These are phyloP conservation scores for Astreopora myriophthalma DNA, from an alignment of 64 coral and sea anemone genomes.

Conservation along the genomic window DNA sequence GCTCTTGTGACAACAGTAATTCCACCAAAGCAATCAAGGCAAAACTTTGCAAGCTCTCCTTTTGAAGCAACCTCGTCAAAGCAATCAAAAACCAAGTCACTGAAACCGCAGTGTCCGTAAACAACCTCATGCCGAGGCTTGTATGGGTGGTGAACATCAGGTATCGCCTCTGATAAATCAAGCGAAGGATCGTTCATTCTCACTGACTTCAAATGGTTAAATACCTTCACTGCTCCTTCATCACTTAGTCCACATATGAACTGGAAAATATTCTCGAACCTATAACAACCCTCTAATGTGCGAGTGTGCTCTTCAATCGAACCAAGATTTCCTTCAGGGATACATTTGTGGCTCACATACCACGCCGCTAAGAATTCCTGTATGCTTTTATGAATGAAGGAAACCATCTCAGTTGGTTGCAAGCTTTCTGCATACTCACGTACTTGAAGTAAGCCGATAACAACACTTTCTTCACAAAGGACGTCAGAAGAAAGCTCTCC, in stretches of 20 bases:
- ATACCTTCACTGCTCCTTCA: background rate
- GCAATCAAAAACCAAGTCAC: background rate
- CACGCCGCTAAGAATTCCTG: slow-evolving; percentile 8
- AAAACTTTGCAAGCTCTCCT: background rate
- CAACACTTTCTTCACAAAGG: background rate
- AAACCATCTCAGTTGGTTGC: background rate
- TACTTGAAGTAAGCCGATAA: slow-evolving; percentile 11
- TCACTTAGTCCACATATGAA: background rate
- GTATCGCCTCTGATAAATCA: background rate
- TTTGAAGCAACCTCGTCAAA: background rate
- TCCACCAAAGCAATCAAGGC: background rate
- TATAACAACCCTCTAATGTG: background rate
- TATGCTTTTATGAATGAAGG: slow-evolving; percentile 4
- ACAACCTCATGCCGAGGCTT: background rate
- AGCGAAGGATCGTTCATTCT: background rate
- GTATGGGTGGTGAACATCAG: background rate
- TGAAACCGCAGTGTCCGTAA: background rate
- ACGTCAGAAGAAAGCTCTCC: background rate
- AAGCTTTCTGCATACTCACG: background rate
- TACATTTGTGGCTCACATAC: background rate
- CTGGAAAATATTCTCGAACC: slow-evolving; percentile 13
- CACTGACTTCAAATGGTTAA: background rate
- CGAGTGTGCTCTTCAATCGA: background rate
- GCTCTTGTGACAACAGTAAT: background rate
- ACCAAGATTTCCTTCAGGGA: background rate